A percentile compares a stretch with the other conserved stretches of the same genome.
Conservation (phyloP, 1,140 invertebrate genomes). For the Chironomus striatipennis region DNA sequence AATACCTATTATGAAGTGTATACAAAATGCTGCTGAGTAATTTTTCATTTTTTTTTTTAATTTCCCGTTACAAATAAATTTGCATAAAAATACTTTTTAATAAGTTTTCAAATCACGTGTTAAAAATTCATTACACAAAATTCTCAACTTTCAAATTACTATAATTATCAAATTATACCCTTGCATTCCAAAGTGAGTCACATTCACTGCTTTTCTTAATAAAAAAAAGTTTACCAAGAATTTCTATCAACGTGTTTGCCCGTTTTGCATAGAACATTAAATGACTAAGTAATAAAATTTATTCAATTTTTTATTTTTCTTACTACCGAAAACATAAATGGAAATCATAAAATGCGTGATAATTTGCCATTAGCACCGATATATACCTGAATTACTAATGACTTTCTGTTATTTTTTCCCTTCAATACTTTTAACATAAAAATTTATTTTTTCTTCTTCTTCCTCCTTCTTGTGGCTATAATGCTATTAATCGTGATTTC, state of each 20-base stretch:
- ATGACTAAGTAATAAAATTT: slow-evolving; percentile 8
- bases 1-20: no score
- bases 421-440: not conserved
- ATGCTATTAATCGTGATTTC: not conserved
- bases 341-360: slow-evolving; percentile 19
- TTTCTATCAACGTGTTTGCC: not conserved
- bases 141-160: no score
- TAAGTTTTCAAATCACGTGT: no score
- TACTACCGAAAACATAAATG: not conserved
- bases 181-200: no score
- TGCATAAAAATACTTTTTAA: no score
- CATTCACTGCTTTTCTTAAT: not conserved
- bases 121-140: no score
- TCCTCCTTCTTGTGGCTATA: not conserved
- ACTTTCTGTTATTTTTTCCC: slow-evolving; percentile 4
- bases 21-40: no score
- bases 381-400: slow-evolving; percentile 16
- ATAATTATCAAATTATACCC: no score
- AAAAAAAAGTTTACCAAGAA: not conserved
- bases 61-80: no score
- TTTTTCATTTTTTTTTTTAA: no score
- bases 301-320: not conserved
- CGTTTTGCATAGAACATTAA: not conserved
- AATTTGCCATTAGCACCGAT: slow-evolving; percentile 19
- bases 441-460: not conserved